Base-by-base conservation (phyloP, 2,888 invertebrate species). In the Pristionchus japonicus region DNA sequence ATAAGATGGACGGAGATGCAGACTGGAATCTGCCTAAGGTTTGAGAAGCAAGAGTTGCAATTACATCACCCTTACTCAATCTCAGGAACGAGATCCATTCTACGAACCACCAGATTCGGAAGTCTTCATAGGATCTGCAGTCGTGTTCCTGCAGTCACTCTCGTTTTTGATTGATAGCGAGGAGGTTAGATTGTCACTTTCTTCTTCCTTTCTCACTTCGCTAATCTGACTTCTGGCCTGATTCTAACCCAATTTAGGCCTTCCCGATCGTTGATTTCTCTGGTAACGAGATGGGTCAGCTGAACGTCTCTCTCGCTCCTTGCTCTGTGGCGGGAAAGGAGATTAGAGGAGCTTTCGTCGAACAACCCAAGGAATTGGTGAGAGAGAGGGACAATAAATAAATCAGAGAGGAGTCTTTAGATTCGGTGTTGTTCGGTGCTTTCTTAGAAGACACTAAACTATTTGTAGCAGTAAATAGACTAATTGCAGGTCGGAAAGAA, bases 21-120 rank as follows among this genome's bases (percentile, higher is more conserved):
- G 94, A 95, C 57, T 95, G 95, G 95, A 95, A 96, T 87, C 90
- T 95, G 74, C 95, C 95, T 17, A 94, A 95, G 91, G 95, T 95
- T 89, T 91, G 37, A 0, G 13, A 57, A 70, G 27, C 37, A 3
- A 13, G 74, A 37, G 11, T 40, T 40, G 3, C 31, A 31, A 11
- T 9, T n/a, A 6, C 7, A 23, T 49, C 13, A 27, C 49, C 43
- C 13, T 23, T 34, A 40, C 23, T 17, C 43, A 77, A 77, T 43
- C 7, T 23, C 49, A 95, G 95, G 95, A 95, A 20, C 93, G 95
- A 80, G 96, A 96, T 93, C 96, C 96, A 7, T 96, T 96, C 93
- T 93, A 94, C 87, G 96, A 96, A 91, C 95, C 96, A 86, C 93
- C 95, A 20, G 95, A 95, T 86, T 94, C 95, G 1, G 95, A 95